phyloP scores from a whole-genome alignment of 2,113 vertebrate species.

The Sinosuthora webbiana region DNA sequence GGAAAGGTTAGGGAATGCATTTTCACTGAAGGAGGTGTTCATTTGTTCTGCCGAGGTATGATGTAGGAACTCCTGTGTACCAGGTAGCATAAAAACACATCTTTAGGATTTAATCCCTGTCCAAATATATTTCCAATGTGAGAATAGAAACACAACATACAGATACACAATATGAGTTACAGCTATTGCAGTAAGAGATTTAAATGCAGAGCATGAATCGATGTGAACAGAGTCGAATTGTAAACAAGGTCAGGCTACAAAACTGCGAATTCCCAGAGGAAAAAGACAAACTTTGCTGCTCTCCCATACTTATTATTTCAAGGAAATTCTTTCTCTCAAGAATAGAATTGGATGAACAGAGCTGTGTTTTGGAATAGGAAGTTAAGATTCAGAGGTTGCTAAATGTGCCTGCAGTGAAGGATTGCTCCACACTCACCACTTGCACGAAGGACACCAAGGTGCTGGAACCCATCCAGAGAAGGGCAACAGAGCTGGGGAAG shows the following conservation, averaged over 20 bases:
- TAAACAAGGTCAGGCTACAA: slow-evolving; percentile 5
- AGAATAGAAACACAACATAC: not conserved
- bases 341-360: not conserved
- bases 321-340: not conserved
- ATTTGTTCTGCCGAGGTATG: not conserved
- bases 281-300: not conserved
- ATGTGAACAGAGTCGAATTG: not conserved
- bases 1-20: not conserved
- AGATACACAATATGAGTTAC: not conserved
- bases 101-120: not conserved
- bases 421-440: rapidly evolving
- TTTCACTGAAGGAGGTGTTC: not conserved
- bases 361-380: not conserved
- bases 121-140: not conserved
- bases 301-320: not conserved
- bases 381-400: not conserved
- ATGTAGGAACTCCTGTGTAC: not conserved
- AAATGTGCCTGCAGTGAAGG: not conserved
- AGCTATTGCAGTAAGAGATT: not conserved
- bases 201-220: not conserved
- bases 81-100: not conserved
- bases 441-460: no score
- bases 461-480: not conserved
- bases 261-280: not conserved
- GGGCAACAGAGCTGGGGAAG: not conserved